Evolutionary conservation across 2,888 invertebrate species (phyloP).

Genomic region (Crossocerus cetratus): DNA sequence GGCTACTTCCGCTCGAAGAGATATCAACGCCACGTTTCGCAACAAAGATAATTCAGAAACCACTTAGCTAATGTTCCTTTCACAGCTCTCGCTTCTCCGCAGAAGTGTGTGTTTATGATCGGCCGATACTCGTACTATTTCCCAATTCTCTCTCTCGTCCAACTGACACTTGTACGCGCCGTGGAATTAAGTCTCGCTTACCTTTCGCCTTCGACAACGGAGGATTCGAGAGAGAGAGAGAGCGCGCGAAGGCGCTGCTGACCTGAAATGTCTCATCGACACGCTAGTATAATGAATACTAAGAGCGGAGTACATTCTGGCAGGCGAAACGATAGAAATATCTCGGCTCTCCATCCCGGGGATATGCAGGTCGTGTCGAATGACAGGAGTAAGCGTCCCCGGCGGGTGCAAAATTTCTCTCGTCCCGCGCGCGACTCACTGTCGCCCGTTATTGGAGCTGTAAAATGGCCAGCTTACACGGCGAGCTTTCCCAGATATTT

Average conservation of each 20-base stretch:
- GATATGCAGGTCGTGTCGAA: slow-evolving; percentile 32
- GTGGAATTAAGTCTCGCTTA: too few relatives aligned
- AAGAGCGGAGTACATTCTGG: too few relatives aligned
- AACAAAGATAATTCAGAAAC: slow-evolving; percentile 32
- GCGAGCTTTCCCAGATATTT: slow-evolving; percentile 27
- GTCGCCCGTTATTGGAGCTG: slow-evolving; percentile 50
- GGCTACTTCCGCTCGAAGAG: slow-evolving; percentile 44
- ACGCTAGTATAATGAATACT: too few relatives aligned
- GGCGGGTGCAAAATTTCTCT: slow-evolving; percentile 39
- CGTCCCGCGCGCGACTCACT: slow-evolving; percentile 29
- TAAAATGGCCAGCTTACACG: slow-evolving; percentile 49
- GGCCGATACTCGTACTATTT: too few relatives aligned
- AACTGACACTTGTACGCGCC: too few relatives aligned
- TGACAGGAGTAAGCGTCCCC: slow-evolving; percentile 41
- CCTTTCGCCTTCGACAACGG: too few relatives aligned
- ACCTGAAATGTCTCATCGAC: too few relatives aligned
- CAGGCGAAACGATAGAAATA: neutral
- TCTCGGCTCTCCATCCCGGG: slow-evolving; percentile 23
- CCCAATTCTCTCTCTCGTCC: too few relatives aligned
- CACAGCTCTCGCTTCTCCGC: neutral
- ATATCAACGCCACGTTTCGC: slow-evolving; percentile 36
- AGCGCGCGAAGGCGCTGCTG: too few relatives aligned
- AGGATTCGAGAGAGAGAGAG: too few relatives aligned
- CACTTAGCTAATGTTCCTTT: slow-evolving; percentile 32
- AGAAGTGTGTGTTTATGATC: too few relatives aligned